Percentiles rank a stretch among this genome's conserved stretches.
These are phyloP conservation scores for Campoplex nolae DNA, from an alignment of 2,888 invertebrate species.

Conservation along the genomic window DNA sequence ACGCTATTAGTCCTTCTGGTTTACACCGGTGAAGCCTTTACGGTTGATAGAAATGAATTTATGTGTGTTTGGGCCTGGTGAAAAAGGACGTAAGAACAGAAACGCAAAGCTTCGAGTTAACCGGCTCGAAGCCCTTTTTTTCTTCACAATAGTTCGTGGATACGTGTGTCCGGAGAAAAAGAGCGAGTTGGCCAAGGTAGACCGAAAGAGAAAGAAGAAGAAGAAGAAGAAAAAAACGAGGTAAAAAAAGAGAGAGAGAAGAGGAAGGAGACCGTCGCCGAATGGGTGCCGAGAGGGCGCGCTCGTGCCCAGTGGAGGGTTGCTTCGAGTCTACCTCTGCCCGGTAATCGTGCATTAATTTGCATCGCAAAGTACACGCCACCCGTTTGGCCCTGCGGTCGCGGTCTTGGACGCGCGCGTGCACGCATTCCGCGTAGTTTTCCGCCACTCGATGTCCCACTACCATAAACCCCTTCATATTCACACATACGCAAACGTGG, in stretches of 20 bases:
- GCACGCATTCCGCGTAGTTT: slow-evolving; percentile 81
- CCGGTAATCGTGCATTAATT: slow-evolving; percentile 84
- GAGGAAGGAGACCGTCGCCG: slow-evolving; percentile 58
- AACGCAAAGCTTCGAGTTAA: neutral
- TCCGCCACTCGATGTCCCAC: slow-evolving; percentile 72
- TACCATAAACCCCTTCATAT: slow-evolving; percentile 7
- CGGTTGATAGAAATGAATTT: neutral
- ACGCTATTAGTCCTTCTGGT: neutral
- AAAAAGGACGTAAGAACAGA: neutral
- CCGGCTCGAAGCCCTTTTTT: neutral
- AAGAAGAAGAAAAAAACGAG: slow-evolving; percentile 45
- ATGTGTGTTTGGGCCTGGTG: neutral
- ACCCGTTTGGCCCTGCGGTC: slow-evolving; percentile 77
- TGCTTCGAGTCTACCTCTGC: slow-evolving; percentile 71
- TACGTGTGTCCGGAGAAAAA: slow-evolving; percentile 24
- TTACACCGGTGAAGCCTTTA: neutral
- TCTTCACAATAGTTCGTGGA: slow-evolving; percentile 19
- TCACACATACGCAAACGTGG: neutral
- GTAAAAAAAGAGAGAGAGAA: slow-evolving; percentile 42
- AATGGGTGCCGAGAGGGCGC: slow-evolving; percentile 64
- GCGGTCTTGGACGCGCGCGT: slow-evolving; percentile 67
- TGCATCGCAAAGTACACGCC: slow-evolving; percentile 84
- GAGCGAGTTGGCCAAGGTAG: slow-evolving; percentile 46
- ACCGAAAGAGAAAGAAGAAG: slow-evolving; percentile 52
- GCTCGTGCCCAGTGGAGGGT: slow-evolving; percentile 69